Percentiles rank a stretch among this genome's conserved stretches.
Evolutionary conservation across 2,888 invertebrate species (phyloP).

Genomic region (Tipula helvola): DNA sequence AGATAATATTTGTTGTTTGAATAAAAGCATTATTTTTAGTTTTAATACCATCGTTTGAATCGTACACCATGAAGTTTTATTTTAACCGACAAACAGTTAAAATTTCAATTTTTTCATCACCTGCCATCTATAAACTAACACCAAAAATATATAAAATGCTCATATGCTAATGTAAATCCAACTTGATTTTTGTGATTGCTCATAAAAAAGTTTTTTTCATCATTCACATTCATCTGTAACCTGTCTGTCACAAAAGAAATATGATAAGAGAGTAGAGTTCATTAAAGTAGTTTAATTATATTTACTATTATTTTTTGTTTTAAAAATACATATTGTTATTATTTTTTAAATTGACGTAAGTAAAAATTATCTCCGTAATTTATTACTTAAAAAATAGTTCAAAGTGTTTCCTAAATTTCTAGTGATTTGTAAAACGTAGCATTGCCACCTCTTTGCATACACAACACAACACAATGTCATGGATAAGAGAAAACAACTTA

Average conservation of each 20-base stretch:
- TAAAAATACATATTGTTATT: background rate
- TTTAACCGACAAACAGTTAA: no score
- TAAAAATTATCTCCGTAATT: background rate
- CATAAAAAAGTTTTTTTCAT: background rate
- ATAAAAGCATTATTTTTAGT: no score
- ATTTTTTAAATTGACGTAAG: background rate
- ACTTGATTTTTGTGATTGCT: background rate
- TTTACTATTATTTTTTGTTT: background rate
- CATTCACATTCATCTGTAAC: background rate
- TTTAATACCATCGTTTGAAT: no score
- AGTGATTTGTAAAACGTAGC: background rate
- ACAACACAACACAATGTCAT: constrained; percentile 42
- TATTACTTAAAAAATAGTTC: background rate
- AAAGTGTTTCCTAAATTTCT: background rate
- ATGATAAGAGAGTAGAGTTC: background rate
- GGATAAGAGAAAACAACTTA: constrained; percentile 65
- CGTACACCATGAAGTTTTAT: no score
- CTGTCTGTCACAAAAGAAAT: background rate
- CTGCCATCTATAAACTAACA: background rate
- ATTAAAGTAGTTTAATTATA: background rate
- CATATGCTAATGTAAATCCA: background rate
- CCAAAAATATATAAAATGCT: background rate
- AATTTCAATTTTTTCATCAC: no score
- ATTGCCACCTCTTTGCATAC: background rate
- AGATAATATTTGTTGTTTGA: no score